Percentiles rank a stretch among this genome's conserved stretches.
These are phyloP conservation scores for Zeus faber DNA, from an alignment of 2,113 vertebrate species.

Conservation along the genomic window DNA sequence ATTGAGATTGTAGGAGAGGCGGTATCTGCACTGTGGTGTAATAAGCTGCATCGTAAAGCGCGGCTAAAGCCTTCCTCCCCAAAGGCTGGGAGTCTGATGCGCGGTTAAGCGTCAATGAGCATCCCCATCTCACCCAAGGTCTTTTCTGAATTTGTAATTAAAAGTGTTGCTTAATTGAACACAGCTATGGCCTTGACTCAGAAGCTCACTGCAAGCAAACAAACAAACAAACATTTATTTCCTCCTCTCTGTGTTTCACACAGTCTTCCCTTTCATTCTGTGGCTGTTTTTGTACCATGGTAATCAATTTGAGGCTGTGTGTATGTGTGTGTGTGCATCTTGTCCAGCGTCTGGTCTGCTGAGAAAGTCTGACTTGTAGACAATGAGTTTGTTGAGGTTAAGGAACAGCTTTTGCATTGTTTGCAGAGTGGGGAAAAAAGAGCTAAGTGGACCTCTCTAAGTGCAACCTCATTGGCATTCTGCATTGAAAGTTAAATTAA, in stretches of 20 bases:
- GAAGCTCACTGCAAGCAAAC: conserved; percentile 3
- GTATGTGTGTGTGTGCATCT: not conserved
- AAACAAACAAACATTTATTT: conserved; percentile 2
- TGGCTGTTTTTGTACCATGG: not conserved
- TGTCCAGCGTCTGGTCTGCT: not conserved
- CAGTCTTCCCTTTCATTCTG: not conserved
- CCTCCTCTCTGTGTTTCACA: not conserved
- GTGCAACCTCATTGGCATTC: too few species aligned
- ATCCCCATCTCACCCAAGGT: conserved; percentile 12
- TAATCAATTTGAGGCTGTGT: not conserved
- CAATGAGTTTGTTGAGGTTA: not conserved
- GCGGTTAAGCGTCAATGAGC: conserved; percentile 17
- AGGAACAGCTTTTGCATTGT: not conserved
- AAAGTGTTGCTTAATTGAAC: conserved; percentile 18
- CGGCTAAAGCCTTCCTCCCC: conserved; percentile 9
- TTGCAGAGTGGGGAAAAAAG: too few species aligned
- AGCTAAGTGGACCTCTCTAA: not conserved
- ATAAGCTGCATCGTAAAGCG: conserved; percentile 1
- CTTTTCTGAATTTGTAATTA: conserved; percentile 32
- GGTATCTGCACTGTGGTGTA: too few species aligned
- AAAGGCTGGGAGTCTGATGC: conserved; percentile 1
- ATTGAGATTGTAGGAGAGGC: too few species aligned
- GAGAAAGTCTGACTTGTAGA: not conserved
- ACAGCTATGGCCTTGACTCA: conserved; percentile 5
- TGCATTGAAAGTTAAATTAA: too few species aligned